Base-by-base conservation (phyloP, 1,140 invertebrate genomes). In the Caenorhabditis tropicalis region DNA sequence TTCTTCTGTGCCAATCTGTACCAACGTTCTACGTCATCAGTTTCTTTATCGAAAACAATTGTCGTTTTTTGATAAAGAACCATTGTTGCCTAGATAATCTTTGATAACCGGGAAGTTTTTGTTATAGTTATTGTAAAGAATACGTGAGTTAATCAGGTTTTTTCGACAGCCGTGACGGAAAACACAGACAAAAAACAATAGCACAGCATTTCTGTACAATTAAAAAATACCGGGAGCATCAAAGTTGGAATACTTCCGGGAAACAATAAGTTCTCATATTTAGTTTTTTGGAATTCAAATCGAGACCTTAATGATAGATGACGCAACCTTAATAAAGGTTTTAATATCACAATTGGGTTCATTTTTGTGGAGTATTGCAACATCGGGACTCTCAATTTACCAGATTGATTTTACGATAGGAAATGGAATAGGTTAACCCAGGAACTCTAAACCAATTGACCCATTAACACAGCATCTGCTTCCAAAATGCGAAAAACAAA, bases 31-130 rank as follows among this genome's bases (percentile, higher is more conserved):
- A 46, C n/a, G 65, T 43, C 65, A 74, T 36, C 43, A 74, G 43
- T n/a, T 15, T 36, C 36, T 19, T 19, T 16, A 27, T 7, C 58
- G 33, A 31, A 65, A 10, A 36, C 16, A 36, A 12, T 65, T 36
- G 6, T 1, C 24, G 9, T 27, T 6, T 29, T 21, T 4, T 29
- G 36, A 74, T 74, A 74, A 39, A 36, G 36, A 74, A 74, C 65
- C 24, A 43, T 43, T 74, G 29, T 74, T 24, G 65, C 12, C 36
- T 15, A 27, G 60, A 70, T 70, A 70, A 70, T 36, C n/a, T 70
- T 43, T 43, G 21, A 74, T 74, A 21, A 43, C 65, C 65, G 43
- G 36, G 36, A 74, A 74, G 58, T 74, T 74, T 46, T 74, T 74
- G 65, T 74, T 43, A 43, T 43, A 21, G 36, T 74, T 43, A 74